These are phyloP conservation scores for Lamprotornis superbus DNA, from an alignment of 2,113 vertebrate species.

Conservation along the genomic window DNA sequence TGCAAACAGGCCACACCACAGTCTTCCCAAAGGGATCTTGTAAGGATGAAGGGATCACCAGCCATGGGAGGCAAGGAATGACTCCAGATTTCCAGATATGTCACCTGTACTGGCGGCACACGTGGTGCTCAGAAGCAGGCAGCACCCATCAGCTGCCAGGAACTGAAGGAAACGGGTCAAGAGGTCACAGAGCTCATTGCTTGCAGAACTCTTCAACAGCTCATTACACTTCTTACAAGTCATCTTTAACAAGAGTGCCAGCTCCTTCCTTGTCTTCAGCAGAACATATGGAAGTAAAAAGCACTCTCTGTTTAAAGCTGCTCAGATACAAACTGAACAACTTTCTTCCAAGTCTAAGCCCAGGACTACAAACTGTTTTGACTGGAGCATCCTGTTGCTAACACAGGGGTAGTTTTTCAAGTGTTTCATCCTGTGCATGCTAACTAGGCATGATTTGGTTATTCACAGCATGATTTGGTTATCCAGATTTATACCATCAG, in stretches of 20 bases:
- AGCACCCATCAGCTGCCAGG: not conserved
- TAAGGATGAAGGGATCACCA: not conserved
- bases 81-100: not conserved
- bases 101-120: not conserved
- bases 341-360: not conserved
- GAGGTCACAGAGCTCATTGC: not conserved
- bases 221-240: not conserved
- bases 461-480: slow-evolving; percentile 32
- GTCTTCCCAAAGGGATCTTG: not conserved
- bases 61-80: not conserved
- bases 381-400: not conserved
- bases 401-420: not conserved
- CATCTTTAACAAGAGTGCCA: not conserved
- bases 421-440: not conserved
- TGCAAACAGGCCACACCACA: not conserved
- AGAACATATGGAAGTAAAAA: not conserved
- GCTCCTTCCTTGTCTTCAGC: not conserved
- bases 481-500: slow-evolving; percentile 1
- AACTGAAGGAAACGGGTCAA: not conserved
- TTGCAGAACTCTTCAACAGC: not conserved
- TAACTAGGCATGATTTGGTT: slow-evolving; percentile 32
- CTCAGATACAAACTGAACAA: not conserved
- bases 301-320: not conserved
- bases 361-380: not conserved
- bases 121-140: not conserved